A percentile compares a stretch with the other conserved stretches of the same genome.
Conservation (phyloP, 2,888 invertebrate species). For the Euphydryas editha region DNA sequence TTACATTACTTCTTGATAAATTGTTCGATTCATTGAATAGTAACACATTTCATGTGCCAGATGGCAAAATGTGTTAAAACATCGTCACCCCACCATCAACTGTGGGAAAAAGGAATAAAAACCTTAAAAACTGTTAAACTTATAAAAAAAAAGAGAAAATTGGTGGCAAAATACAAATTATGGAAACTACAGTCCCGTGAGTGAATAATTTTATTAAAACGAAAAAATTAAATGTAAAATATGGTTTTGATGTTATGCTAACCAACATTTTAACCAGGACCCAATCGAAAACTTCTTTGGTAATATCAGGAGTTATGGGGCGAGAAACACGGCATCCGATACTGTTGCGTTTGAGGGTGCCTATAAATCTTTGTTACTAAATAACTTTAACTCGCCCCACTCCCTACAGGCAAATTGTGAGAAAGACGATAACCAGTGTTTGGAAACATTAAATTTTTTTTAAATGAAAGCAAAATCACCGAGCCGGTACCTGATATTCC, state of each 20-base stretch:
- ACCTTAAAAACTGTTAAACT: constrained; percentile 27
- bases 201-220: constrained; percentile 34
- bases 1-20: constrained; percentile 33
- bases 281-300: constrained; percentile 49
- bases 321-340: constrained; percentile 40
- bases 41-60: constrained; percentile 17
- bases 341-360: constrained; percentile 43
- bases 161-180: constrained; percentile 16
- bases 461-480: not conserved
- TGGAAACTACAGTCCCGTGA: constrained; percentile 23
- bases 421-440: not conserved
- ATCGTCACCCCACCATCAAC: constrained; percentile 24
- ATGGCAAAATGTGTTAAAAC: constrained; percentile 37
- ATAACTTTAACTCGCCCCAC: constrained; percentile 41
- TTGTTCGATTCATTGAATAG: constrained; percentile 27
- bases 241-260: constrained; percentile 23
- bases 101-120: constrained; percentile 26
- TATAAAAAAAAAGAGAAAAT: constrained; percentile 21
- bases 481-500: not conserved
- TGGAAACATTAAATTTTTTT: not conserved
- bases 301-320: constrained; percentile 47
- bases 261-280: constrained; percentile 35
- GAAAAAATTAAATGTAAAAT: constrained; percentile 27
- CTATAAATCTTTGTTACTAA: constrained; percentile 41
- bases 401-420: constrained; percentile 24